These are phyloP conservation scores for Astyanax mexicanus DNA, from an alignment of 2,797 vertebrate species.

Conservation along the genomic window DNA sequence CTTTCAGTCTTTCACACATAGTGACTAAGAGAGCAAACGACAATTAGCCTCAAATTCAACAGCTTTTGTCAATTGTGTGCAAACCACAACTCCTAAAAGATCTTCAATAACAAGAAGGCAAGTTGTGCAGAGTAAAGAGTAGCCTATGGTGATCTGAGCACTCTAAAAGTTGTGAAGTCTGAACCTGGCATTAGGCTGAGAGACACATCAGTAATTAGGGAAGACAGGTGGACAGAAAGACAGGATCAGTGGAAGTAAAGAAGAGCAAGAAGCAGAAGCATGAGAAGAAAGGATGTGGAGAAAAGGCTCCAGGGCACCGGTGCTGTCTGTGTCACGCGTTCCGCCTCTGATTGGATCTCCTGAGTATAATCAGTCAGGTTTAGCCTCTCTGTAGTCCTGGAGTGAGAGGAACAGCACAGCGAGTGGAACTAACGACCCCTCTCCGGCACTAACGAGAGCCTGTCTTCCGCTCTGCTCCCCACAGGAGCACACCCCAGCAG, in stretches of 20 bases:
- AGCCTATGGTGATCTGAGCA: no score
- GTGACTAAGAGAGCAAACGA: no score
- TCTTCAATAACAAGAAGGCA: no score
- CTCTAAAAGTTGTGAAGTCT: no score
- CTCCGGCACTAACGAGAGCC: conserved; percentile 58
- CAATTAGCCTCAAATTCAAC: no score
- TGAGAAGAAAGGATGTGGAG: neutral
- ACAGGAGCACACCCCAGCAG: conserved; percentile 26
- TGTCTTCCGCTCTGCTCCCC: conserved; percentile 48
- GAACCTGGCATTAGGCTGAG: no score
- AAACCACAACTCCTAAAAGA: no score
- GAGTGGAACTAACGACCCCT: conserved; percentile 56
- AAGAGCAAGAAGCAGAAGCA: neutral
- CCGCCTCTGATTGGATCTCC: conserved; percentile 53
- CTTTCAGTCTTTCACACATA: no score
- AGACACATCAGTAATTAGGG: neutral
- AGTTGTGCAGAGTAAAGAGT: no score
- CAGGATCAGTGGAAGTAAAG: neutral
- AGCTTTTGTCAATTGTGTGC: no score
- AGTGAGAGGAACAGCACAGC: conserved; percentile 46
- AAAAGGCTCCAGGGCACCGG: conserved; percentile 20
- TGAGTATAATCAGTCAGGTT: conserved; percentile 58
- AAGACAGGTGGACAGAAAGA: neutral
- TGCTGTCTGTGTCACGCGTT: conserved; percentile 36
- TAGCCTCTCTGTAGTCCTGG: conserved; percentile 31